Base-by-base conservation (phyloP, 1,140 invertebrate species). In the Caenorhabditis inopinata region DNA sequence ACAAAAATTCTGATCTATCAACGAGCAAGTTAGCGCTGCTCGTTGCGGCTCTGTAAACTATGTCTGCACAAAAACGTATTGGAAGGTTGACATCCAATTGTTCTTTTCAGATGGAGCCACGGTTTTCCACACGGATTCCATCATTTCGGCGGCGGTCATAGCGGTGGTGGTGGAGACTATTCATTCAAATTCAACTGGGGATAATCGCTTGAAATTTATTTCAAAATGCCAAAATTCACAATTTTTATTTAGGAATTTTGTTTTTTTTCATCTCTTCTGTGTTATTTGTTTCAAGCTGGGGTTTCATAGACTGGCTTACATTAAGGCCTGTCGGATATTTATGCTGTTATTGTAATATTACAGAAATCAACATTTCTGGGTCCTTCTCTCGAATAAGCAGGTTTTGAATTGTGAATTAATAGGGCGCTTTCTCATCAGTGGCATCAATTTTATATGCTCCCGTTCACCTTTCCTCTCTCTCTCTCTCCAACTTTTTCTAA, bases 161-260 rank as follows among this genome's bases (percentile, higher is more conserved):
- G 58, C 11, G 25, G 32, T 27, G 46, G 88, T 49, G 93, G 88
- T 23, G 86, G 83, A n/a, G 88, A 88, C 2, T 97, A 96, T 92
- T 94, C 96, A 86, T 99, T 98, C 89, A 96, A 96, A 90, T 98
- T 98, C 91, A 94, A 97, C 89, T 98, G 91, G 80, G 58, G 58
- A 68, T 68, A 68, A n/a, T n/a, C n/a, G n/a, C n/a, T n/a, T n/a
- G n/a, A n/a, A n/a, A n/a, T n/a, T n/a, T n/a, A n/a, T n/a, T n/a
- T n/a, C n/a, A n/a, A n/a, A n/a, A n/a, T n/a, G n/a, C n/a, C n/a
- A n/a, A n/a, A n/a, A n/a, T n/a, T n/a, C n/a, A n/a, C n/a, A n/a
- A n/a, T n/a, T n/a, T 58, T 62, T 18, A 58, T 9, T 2, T 76
- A 0, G 1, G n/a, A 18, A 18, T 27, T 18, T 25, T 14, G 0